Conservation (phyloP, 2,797 vertebrate genomes). For the Neosalanx taihuensis region DNA sequence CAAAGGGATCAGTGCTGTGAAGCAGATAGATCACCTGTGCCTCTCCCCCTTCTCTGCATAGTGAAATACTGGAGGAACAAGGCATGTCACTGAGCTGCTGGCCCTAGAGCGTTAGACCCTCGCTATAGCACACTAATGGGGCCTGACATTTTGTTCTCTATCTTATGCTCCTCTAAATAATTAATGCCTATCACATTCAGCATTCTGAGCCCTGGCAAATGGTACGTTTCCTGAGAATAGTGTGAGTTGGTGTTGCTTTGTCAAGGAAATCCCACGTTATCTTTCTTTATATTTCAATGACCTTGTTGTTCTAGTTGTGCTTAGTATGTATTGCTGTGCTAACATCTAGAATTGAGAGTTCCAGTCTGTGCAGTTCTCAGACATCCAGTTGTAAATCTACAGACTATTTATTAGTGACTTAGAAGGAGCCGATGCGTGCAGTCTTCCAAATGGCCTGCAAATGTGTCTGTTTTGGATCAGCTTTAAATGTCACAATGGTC, state of each 20-base stretch:
- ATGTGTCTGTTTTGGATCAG: conserved; percentile 27
- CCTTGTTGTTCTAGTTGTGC: conserved; percentile 51
- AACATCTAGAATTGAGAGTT: conserved; percentile 37
- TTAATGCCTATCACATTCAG: conserved; percentile 64
- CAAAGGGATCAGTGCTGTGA: conserved; percentile 51
- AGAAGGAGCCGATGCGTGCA: conserved; percentile 45
- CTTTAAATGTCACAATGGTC: conserved; percentile 38
- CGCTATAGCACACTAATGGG: conserved; percentile 52
- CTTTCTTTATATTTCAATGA: conserved; percentile 50
- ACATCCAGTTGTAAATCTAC: conserved; percentile 20
- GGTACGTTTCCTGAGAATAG: conserved; percentile 39
- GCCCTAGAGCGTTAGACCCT: conserved; percentile 50
- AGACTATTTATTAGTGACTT: conserved; percentile 68
- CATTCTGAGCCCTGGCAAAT: conserved; percentile 54
- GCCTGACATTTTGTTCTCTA: conserved; percentile 62
- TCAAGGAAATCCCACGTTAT: conserved; percentile 54
- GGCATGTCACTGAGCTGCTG: conserved; percentile 34
- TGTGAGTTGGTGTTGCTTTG: conserved; percentile 45
- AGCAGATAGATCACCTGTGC: conserved; percentile 61
- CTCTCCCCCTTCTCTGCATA: conserved; percentile 50
- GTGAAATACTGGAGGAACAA: conserved; percentile 46
- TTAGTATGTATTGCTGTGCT: conserved; percentile 32
- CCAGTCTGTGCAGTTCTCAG: conserved; percentile 49
- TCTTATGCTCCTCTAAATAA: conserved; percentile 70
- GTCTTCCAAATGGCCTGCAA: conserved; percentile 1